These are phyloP conservation scores for Volucella inanis DNA, from an alignment of 2,888 invertebrate genomes.

Conservation along the genomic window DNA sequence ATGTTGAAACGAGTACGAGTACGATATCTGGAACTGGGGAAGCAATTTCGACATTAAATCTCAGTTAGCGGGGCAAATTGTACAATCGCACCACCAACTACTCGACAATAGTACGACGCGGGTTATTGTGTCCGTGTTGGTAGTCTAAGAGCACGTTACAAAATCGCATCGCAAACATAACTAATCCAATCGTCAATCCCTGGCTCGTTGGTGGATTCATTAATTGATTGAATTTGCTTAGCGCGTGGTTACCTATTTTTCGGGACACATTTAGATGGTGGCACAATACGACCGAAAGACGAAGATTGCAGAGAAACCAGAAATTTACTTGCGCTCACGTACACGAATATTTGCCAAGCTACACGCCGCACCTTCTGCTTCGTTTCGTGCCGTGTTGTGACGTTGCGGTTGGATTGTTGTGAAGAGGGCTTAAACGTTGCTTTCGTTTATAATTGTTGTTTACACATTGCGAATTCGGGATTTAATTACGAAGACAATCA, in stretches of 20 bases:
- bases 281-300: constrained; percentile 9
- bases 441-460: constrained; percentile 73
- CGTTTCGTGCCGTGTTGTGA: not conserved
- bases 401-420: not conserved
- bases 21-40: too few species aligned
- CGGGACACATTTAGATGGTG: not conserved
- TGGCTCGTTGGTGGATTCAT: constrained; percentile 63
- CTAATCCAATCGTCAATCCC: constrained; percentile 45
- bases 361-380: not conserved
- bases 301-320: constrained; percentile 1
- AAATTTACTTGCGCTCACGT: constrained; percentile 27
- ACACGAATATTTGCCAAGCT: constrained; percentile 22
- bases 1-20: not conserved
- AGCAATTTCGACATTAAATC: too few species aligned
- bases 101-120: not conserved
- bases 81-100: not conserved
- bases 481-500: constrained; percentile 72
- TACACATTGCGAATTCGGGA: constrained; percentile 70
- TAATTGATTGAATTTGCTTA: constrained; percentile 72
- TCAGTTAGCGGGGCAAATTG: not conserved
- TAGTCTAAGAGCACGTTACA: constrained; percentile 1
- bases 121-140: constrained; percentile 40
- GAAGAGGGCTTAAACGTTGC: constrained; percentile 42
- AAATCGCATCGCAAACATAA: constrained; percentile 67
- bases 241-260: constrained; percentile 49